Base-by-base conservation (phyloP, 2,888 invertebrate species). In the Apotomis capreana region DNA sequence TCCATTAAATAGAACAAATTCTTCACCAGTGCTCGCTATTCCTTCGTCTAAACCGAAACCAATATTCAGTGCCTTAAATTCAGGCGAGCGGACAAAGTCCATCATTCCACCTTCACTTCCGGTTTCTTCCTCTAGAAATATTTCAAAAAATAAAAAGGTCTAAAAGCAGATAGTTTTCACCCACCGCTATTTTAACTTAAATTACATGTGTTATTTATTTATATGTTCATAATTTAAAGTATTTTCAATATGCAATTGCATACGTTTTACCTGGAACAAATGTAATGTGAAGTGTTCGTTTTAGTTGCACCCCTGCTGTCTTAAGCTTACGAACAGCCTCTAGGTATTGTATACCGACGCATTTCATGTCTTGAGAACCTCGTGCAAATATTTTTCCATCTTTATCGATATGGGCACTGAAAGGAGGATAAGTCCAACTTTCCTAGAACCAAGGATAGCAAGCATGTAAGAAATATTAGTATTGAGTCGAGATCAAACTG, bases 1-100 rank as follows among this genome's bases (percentile, higher is more conserved):
- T 0, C 95, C 97, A 84, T 96, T 95, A 83, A 95, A 97, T 0
- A 97, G 84, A 0, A 95, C 88, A 82, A 94, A 96, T 37, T 94
- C 94, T 6, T 96, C 95, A 52, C 87, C 94, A 0, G 95, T 95
- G 79, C 94, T 95, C 0, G 97, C 96, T 88, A 96, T 94, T 6
- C 98, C 98, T 90, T 98, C 98, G 84, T 98, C 98, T 76, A 98
- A 86, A 0, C 96, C 96, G 88, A 98, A 97, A 1, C 97, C 98
- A 70, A 98, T 91, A 82, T 98, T 97, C 12, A 98, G 87, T 0
- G 94, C 90, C 79, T 95, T 95, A 84, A 98, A 98, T 61, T 96
- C 95, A n/a, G 95, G 90, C 0, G 95, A 95, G 57, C 94, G 84
- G 0, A 97, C 95, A 89, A 98, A 98, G 73, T 94, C 91, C 75